Evolutionary conservation across 2,888 invertebrate genomes (phyloP).

Genomic region (Pseudeuparius sepicola): DNA sequence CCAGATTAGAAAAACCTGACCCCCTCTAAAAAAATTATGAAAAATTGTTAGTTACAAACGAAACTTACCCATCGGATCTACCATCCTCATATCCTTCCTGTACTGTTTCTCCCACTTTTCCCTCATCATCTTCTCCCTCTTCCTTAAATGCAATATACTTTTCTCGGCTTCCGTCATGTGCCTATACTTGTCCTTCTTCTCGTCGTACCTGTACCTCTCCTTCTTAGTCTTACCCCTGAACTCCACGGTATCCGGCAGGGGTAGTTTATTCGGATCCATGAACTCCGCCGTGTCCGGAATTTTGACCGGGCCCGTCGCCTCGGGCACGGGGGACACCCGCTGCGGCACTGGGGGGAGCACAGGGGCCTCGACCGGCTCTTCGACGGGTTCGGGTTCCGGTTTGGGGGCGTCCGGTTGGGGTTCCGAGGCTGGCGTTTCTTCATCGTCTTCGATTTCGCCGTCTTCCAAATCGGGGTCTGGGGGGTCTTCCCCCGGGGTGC

Average conservation of each 20-base stretch:
- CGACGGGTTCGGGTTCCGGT: constrained; percentile 7
- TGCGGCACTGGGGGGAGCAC: constrained; percentile 11
- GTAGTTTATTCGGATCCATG: too few relatives aligned
- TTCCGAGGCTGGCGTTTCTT: constrained; percentile 38
- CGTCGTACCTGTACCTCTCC: constrained; percentile 26
- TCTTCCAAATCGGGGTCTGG: constrained; percentile 57
- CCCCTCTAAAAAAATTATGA: too few relatives aligned
- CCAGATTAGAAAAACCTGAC: too few relatives aligned
- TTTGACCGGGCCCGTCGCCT: constrained; percentile 1
- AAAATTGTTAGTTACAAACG: too few relatives aligned
- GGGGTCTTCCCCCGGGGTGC: too few relatives aligned
- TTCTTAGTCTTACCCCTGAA: constrained; percentile 5
- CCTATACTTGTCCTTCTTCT: constrained; percentile 31
- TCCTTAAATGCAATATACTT: constrained; percentile 37
- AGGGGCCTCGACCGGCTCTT: too few relatives aligned
- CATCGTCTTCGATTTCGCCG: constrained; percentile 72
- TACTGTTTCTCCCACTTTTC: constrained; percentile 34
- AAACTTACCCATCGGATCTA: constrained; percentile 23
- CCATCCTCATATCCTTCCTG: constrained; percentile 29
- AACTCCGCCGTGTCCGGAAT: constrained; percentile 10
- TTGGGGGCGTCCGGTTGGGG: constrained; percentile 14
- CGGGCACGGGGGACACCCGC: constrained; percentile 3
- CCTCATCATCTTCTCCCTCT: constrained; percentile 35
- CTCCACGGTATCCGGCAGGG: neutral
- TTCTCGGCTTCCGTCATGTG: constrained; percentile 40